Conservation (phyloP, 2,113 vertebrate genomes). For the Plectropomus leopardus region DNA sequence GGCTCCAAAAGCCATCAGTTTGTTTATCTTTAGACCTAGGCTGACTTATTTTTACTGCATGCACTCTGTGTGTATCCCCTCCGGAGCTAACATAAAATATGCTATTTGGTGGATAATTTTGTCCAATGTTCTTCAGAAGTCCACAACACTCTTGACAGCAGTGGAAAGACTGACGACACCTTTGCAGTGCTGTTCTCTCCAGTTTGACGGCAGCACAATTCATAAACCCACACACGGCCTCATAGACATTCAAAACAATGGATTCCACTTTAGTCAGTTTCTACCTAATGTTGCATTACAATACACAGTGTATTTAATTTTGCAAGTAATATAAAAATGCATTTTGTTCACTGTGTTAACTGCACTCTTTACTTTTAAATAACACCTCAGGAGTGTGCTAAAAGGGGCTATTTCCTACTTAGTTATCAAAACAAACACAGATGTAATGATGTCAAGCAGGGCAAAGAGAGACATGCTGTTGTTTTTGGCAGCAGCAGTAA, state of each 20-base stretch:
- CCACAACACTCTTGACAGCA: constrained; percentile 46
- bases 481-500: neutral
- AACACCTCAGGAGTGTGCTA: neutral
- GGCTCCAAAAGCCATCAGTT: constrained; percentile 66
- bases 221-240: neutral
- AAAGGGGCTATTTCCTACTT: neutral
- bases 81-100: constrained; percentile 54
- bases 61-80: constrained; percentile 51
- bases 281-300: neutral
- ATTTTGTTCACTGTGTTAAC: neutral
- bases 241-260: neutral
- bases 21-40: constrained; percentile 65
- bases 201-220: constrained; percentile 6
- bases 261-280: neutral
- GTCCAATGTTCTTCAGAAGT: constrained; percentile 42
- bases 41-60: constrained; percentile 52
- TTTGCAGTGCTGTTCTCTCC: constrained; percentile 14
- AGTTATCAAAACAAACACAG: constrained; percentile 8
- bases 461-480: neutral
- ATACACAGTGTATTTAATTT: neutral
- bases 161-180: constrained; percentile 29
- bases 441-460: constrained; percentile 2
- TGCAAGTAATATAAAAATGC: neutral
- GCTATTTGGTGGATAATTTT: constrained; percentile 53
- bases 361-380: constrained; percentile 9